Percentiles rank a stretch among this genome's conserved stretches.
Evolutionary conservation across 1,140 invertebrate genomes (phyloP).

Genomic region (Drosophila serrata): DNA sequence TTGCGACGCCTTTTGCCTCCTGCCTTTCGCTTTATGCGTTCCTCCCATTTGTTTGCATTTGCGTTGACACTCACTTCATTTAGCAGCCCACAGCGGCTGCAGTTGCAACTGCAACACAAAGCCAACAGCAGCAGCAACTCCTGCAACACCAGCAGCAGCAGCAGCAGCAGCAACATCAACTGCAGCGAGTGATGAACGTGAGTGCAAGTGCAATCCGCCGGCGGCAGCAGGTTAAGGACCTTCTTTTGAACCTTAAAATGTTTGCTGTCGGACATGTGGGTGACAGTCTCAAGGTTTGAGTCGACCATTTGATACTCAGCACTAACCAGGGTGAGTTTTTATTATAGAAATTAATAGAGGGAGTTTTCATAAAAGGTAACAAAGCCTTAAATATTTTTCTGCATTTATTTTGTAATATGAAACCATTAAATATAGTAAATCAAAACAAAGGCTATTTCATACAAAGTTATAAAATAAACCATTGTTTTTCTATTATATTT

Average conservation of each 20-base stretch:
- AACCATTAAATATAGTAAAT: too few relatives aligned
- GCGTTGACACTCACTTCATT: constrained; percentile 82
- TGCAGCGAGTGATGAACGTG: constrained; percentile 31
- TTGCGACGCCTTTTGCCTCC: constrained; percentile 64
- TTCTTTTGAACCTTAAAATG: constrained; percentile 82
- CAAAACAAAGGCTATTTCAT: too few relatives aligned
- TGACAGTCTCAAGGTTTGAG: neutral
- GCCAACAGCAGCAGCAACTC: constrained; percentile 16
- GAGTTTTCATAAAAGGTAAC: too few relatives aligned
- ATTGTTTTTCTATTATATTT: too few relatives aligned
- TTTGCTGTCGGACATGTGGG: constrained; percentile 74
- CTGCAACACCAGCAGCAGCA: constrained; percentile 18
- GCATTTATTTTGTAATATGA: too few relatives aligned
- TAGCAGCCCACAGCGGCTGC: constrained; percentile 56
- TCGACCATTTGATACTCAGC: constrained; percentile 24
- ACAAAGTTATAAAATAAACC: too few relatives aligned
- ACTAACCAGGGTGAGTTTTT: neutral
- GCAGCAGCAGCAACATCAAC: constrained; percentile 11
- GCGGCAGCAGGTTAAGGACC: constrained; percentile 79
- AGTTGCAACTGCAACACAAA: constrained; percentile 40
- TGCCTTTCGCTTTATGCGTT: constrained; percentile 59
- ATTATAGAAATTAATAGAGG: too few relatives aligned
- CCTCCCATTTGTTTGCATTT: constrained; percentile 76
- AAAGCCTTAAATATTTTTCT: too few relatives aligned
- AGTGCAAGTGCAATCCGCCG: constrained; percentile 52